Evolutionary conservation across 2,113 vertebrate genomes (phyloP).

Genomic region (Fukomys damarensis): DNA sequence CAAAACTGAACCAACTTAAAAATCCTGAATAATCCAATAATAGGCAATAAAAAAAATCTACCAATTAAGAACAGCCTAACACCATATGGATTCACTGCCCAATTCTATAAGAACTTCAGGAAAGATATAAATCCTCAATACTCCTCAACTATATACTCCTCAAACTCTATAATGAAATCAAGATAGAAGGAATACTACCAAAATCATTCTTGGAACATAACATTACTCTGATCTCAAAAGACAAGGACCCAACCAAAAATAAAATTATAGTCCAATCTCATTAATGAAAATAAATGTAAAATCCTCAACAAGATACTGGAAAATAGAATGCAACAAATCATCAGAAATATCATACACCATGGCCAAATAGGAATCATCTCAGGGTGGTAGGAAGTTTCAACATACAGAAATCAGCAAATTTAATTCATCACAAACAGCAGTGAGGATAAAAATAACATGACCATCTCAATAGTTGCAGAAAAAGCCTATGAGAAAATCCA

Average conservation of each 20-base stretch:
- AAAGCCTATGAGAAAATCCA: background rate
- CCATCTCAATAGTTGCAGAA: background rate
- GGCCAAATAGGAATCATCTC: background rate
- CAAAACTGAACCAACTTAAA: too few species aligned
- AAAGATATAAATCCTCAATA: background rate
- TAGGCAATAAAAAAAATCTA: background rate
- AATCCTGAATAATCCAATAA: too few species aligned
- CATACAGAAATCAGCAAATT: background rate
- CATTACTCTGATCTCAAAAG: background rate
- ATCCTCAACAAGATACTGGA: background rate
- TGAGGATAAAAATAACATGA: background rate
- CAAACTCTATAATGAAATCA: background rate
- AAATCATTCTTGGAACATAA: background rate
- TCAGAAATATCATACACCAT: background rate
- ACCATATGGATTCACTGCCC: background rate
- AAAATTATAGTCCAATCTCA: background rate
- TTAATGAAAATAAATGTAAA: background rate
- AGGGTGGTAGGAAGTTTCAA: background rate
- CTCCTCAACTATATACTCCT: background rate
- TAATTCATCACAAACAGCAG: background rate
- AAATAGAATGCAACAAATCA: background rate
- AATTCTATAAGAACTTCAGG: background rate
- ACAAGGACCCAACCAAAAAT: background rate
- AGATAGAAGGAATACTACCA: background rate
- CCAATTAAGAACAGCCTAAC: background rate